A percentile compares a stretch with the other conserved stretches of the same genome.
Conservation (phyloP, 2,797 vertebrate species). For the Alcedo atthis region DNA sequence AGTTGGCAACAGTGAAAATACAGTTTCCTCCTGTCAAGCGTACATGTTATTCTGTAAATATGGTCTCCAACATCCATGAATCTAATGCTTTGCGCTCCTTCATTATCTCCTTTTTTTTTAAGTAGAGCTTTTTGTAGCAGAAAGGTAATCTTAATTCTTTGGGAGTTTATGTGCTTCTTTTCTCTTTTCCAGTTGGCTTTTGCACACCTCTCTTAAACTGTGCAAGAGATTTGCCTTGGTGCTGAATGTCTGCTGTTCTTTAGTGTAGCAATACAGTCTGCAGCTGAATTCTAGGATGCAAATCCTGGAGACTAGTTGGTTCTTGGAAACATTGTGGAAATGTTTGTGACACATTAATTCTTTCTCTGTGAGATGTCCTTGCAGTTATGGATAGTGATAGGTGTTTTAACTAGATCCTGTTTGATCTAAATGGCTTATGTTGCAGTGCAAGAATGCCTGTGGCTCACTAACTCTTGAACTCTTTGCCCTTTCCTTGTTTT, state of each 20-base stretch:
- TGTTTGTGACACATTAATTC: background rate
- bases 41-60: background rate
- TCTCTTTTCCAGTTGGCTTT: background rate
- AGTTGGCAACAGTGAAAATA: background rate
- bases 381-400: background rate
- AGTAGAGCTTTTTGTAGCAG: background rate
- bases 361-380: background rate
- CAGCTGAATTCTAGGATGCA: background rate
- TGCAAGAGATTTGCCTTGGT: background rate
- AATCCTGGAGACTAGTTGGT: background rate
- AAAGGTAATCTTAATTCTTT: background rate
- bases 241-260: fast-evolving
- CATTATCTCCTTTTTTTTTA: background rate
- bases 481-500: background rate
- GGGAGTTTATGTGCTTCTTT: background rate
- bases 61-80: fast-evolving
- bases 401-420: background rate
- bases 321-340: background rate
- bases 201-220: fast-evolving
- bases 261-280: background rate
- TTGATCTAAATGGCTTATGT: background rate
- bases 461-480: background rate
- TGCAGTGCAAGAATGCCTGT: background rate
- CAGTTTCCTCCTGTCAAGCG: background rate
- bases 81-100: background rate